Percentiles rank a stretch among this genome's conserved stretches.
Conservation (phyloP, 2,888 invertebrate species). For the Tiliacea citrago region DNA sequence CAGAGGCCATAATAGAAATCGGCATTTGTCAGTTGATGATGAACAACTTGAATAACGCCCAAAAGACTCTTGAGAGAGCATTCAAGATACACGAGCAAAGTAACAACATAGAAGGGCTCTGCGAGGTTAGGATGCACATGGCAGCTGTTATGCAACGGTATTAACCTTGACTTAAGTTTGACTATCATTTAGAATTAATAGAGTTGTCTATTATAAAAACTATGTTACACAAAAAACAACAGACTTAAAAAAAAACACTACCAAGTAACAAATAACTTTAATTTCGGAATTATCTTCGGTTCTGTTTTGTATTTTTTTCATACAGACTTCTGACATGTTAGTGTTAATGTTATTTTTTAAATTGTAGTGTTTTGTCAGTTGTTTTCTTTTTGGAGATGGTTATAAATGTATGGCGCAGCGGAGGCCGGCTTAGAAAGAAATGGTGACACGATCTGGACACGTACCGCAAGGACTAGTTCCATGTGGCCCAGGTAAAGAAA, state of each 20-base stretch:
- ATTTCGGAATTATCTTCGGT: not conserved
- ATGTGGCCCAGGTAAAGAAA: too few relatives aligned
- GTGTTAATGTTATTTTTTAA: too few relatives aligned
- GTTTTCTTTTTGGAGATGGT: too few relatives aligned
- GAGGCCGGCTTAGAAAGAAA: too few relatives aligned
- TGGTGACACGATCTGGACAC: not conserved
- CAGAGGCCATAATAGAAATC: slow-evolving; percentile 89
- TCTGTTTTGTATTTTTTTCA: too few relatives aligned
- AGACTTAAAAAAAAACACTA: not conserved
- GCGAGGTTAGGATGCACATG: slow-evolving; percentile 89
- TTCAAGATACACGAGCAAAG: slow-evolving; percentile 81
- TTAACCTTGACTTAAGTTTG: slow-evolving; percentile 3
- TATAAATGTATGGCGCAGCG: too few relatives aligned
- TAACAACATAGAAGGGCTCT: slow-evolving; percentile 84
- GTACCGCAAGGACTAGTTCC: not conserved
- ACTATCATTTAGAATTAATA: not conserved
- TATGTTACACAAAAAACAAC: not conserved
- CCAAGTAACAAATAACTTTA: not conserved
- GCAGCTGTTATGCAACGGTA: slow-evolving; percentile 90
- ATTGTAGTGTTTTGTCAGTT: too few relatives aligned
- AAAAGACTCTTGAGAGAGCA: slow-evolving; percentile 87
- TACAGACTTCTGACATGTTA: too few relatives aligned
- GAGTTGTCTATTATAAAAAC: not conserved
- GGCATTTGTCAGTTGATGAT: slow-evolving; percentile 88
- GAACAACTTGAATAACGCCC: slow-evolving; percentile 87